Conservation (phyloP, 1,140 invertebrate genomes). For the Cotesia vestalis region DNA sequence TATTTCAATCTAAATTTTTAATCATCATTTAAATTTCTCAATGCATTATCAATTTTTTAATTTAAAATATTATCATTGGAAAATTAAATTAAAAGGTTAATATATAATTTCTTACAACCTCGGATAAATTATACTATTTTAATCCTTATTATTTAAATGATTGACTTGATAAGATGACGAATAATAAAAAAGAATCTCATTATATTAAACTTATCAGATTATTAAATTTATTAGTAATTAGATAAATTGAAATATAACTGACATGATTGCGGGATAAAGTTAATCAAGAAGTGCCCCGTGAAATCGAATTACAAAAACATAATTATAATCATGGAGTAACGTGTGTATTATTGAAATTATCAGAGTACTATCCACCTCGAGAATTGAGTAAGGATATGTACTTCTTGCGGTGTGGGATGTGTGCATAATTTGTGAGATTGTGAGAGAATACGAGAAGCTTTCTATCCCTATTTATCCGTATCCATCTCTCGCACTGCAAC, state of each 20-base stretch:
- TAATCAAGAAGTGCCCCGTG: conserved; percentile 11
- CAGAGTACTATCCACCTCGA: neutral
- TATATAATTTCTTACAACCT: no score
- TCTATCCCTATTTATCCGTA: no score
- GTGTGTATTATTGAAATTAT: conserved; percentile 5
- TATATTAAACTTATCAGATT: no score
- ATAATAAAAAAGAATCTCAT: no score
- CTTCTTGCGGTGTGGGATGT: conserved; percentile 12
- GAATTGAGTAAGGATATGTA: neutral
- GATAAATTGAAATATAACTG: conserved; percentile 1
- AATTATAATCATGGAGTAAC: conserved; percentile 15
- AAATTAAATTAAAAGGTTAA: no score
- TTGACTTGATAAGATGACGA: no score
- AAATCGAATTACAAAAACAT: conserved; percentile 24
- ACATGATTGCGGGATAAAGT: conserved; percentile 15
- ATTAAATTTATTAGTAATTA: neutral
- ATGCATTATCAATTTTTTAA: neutral
- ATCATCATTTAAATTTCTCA: neutral
- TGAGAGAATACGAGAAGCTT: conserved; percentile 14
- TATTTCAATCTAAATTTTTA: no score
- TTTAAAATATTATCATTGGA: no score
- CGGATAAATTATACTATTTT: no score
- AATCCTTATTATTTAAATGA: no score
- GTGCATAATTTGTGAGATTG: conserved; percentile 28
- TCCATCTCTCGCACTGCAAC: neutral